Evolutionary conservation across 2,797 vertebrate genomes (phyloP).

Genomic region (Poecilia picta): DNA sequence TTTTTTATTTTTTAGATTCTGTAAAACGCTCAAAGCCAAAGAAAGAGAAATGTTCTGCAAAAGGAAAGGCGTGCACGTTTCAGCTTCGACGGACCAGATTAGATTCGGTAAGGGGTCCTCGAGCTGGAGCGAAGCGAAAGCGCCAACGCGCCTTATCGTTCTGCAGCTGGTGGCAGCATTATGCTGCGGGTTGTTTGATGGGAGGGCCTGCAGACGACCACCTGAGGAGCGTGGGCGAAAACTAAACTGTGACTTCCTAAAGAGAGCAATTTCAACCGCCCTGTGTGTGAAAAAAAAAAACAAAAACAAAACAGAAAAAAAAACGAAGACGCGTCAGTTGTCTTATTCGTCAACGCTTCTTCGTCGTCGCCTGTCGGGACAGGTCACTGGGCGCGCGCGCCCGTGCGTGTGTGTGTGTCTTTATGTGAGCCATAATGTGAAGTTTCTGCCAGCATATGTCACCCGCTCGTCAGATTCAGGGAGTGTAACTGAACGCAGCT

Average conservation of each 20-base stretch:
- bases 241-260: slow-evolving; percentile 70
- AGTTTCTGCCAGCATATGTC: slow-evolving; percentile 40
- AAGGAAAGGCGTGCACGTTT: background rate
- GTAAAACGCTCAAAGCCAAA: background rate
- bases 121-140: slow-evolving; percentile 26
- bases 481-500: slow-evolving; percentile 41
- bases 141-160: slow-evolving; percentile 30
- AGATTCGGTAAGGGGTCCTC: slow-evolving; percentile 22
- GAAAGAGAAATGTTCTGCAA: background rate
- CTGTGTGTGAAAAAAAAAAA: slow-evolving; percentile 4
- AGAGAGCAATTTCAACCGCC: slow-evolving; percentile 43
- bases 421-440: slow-evolving; percentile 30
- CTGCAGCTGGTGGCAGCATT: slow-evolving; percentile 34
- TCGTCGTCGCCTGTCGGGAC: slow-evolving; percentile 31
- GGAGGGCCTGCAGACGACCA: slow-evolving; percentile 52
- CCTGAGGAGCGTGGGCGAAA: slow-evolving; percentile 53
- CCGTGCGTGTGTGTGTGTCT: slow-evolving; percentile 30
- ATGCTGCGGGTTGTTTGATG: slow-evolving; percentile 61
- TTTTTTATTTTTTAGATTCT: background rate
- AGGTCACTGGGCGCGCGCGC: slow-evolving; percentile 30
- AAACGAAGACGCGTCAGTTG: background rate
- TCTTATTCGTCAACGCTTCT: slow-evolving; percentile 8
- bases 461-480: slow-evolving; percentile 39
- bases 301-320: no score
- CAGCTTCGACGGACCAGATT: slow-evolving; percentile 38